Evolutionary conservation across 2,113 vertebrate genomes (phyloP), one percentile per base, ranked within the genome.

Genomic region (Poeciliopsis turrubarensis): DNA sequence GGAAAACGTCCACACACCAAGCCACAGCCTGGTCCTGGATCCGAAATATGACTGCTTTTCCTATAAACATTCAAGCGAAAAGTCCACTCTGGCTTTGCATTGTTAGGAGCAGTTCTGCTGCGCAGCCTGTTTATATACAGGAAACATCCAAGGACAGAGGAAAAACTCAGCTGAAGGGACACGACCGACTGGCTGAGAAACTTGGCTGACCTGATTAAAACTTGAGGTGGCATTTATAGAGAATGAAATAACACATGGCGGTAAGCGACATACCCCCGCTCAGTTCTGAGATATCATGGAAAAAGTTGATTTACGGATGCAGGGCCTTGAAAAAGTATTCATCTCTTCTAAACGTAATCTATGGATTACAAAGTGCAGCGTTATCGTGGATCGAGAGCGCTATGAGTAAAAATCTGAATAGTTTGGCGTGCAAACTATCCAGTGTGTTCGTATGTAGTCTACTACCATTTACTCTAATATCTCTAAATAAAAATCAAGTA

Each of bases 131-230:
- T 79, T 85, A 77, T 78, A 78, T 44, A 81, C 73, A 72, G 86
- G 84, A 89, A 88, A 73, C 74, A 68, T 39, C 37, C 71, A 61
- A 74, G 81, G 79, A 80, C 66, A 68, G 68, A 82, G 81, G 83
- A 86, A 83, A 67, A 74, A 60, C 72, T 22, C 39, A 22, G 51
- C 4, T 73, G 65, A 77, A 68, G 78, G 75, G 77, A 67, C 39
- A 54, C 30, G 70, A 65, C 73, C 47, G 66, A 83, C 75, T 75
- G 77, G 78, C 73, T 73, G 6, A 57, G 34, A 71, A 41, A 75
- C 76, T 73, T 77, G 72, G 78, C 65, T 81, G 82, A 80, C 84
- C 86, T 78, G 66, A 78, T 64, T 11, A 72, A 70, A 87, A 84
- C 82, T 66, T 65, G 57, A 82, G 67, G 51, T 78, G 60, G 75